Base-by-base conservation (phyloP, 2,113 vertebrate genomes). In the Bothrops jararaca region DNA sequence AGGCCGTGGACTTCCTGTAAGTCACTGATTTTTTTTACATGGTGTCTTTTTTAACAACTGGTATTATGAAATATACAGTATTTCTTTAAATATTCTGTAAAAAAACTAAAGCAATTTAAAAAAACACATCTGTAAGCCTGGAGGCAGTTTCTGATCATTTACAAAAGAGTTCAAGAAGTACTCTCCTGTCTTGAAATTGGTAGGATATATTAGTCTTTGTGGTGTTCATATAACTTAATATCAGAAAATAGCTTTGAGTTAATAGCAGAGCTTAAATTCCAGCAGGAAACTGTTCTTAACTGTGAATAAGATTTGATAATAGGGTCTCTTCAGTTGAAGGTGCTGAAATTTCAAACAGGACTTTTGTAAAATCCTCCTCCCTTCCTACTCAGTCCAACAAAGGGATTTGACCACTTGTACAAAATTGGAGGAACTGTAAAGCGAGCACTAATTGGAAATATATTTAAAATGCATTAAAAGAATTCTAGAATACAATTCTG, bases 1-100 rank as follows among this genome's bases (percentile, higher is more conserved):
- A 96, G 97, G 98, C 94, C 98, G 98, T 95, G 99, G 99, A 96
- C 94, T 97, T 96, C 97, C 98, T 58, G 99, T 99, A 97, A 99
- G 99, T 98, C 92, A 92, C 87, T n/a, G 0, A 2, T 92, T 90
- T 56, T n/a, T n/a, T 64, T 80, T 22, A 74, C 13, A 74, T 8
- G 69, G n/a, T 74, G 18, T 18, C 39, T 2, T 20, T 69, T 92
- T 58, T 86, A 39, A 11, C 88, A 90, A 5, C 91, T 56, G 45
- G 48, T 69, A 69, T 5, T 93, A 58, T 57, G 29, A 92, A 86
- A 60, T 6, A 93, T 95, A 50, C 48, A 50, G 48, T 50, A 26
- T 92, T 4, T 5, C 18, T 22, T 88, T 90, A 86, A 60, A 5
- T 1, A 48, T 26, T 88, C 26, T 52, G 4, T 74, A 88, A 74